These are phyloP conservation scores for Pectinophora gossypiella DNA, from an alignment of 1,140 invertebrate species.

Conservation along the genomic window DNA sequence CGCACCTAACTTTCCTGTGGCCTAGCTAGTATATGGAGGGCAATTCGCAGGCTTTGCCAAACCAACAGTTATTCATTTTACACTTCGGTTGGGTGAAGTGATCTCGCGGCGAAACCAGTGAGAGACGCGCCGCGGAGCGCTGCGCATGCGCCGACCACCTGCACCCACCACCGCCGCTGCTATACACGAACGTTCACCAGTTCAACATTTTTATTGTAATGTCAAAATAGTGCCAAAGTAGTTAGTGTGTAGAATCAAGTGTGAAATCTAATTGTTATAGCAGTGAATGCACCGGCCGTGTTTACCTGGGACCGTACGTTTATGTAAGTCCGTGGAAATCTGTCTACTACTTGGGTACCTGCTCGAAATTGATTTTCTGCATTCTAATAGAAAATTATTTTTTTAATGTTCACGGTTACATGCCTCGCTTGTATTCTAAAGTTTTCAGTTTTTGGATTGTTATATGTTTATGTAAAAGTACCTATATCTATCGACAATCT, in stretches of 20 bases:
- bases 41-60: background rate
- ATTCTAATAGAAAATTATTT: slow-evolving; percentile 6
- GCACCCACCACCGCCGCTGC: slow-evolving; percentile 6
- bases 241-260: slow-evolving; percentile 18
- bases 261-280: slow-evolving; percentile 19
- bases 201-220: slow-evolving; percentile 34
- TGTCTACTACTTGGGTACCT: slow-evolving; percentile 11
- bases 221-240: slow-evolving; percentile 37
- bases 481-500: too few relatives aligned
- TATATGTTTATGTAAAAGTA: too few relatives aligned
- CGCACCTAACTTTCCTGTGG: too few relatives aligned
- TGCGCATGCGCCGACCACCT: slow-evolving; percentile 44
- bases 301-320: slow-evolving; percentile 20
- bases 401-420: background rate
- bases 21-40: too few relatives aligned
- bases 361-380: slow-evolving; percentile 26
- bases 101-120: slow-evolving; percentile 23
- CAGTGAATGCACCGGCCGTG: slow-evolving; percentile 21
- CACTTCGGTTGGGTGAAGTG: background rate
- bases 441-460: too few relatives aligned
- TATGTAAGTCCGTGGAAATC: slow-evolving; percentile 47
- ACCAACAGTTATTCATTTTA: background rate
- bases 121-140: slow-evolving; percentile 53
- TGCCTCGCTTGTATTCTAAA: too few relatives aligned
- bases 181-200: background rate